Conservation (phyloP, 2,797 vertebrate species). For the Chiloscyllium punctatum region DNA sequence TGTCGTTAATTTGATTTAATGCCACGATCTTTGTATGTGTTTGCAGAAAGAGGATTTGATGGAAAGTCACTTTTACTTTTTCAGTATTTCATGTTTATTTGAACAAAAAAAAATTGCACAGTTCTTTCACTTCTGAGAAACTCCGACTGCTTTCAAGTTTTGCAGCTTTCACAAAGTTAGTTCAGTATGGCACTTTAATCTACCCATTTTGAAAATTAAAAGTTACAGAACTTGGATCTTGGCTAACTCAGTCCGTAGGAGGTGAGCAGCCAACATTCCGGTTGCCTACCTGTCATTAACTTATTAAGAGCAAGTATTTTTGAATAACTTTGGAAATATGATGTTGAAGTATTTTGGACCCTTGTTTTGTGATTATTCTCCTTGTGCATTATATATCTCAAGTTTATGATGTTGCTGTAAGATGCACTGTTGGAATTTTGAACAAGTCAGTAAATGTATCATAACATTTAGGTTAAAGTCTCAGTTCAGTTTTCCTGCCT, state of each 20-base stretch:
- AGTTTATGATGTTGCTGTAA: background rate
- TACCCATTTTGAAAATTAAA: background rate
- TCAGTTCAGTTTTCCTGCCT: slow-evolving; percentile 38
- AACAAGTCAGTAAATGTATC: no score
- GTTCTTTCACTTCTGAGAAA: background rate
- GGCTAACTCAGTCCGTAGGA: background rate
- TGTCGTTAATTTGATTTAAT: background rate
- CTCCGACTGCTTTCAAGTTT: background rate
- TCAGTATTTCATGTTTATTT: background rate
- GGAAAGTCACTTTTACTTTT: background rate
- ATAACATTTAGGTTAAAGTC: background rate
- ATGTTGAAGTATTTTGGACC: background rate
- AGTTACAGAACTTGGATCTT: background rate
- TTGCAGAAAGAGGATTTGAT: background rate
- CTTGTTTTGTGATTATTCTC: no score
- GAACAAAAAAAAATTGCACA: background rate
- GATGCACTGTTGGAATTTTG: no score
- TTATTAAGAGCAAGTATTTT: background rate
- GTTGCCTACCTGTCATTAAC: background rate
- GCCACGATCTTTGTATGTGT: background rate
- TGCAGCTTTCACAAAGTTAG: background rate
- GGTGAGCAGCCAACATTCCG: background rate
- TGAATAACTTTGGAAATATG: background rate
- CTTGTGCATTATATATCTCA: no score
- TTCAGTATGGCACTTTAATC: background rate